Evolutionary conservation across 2,888 invertebrate species (phyloP), one percentile per base, ranked within the genome.

Genomic region (Diplolepis rosae): DNA sequence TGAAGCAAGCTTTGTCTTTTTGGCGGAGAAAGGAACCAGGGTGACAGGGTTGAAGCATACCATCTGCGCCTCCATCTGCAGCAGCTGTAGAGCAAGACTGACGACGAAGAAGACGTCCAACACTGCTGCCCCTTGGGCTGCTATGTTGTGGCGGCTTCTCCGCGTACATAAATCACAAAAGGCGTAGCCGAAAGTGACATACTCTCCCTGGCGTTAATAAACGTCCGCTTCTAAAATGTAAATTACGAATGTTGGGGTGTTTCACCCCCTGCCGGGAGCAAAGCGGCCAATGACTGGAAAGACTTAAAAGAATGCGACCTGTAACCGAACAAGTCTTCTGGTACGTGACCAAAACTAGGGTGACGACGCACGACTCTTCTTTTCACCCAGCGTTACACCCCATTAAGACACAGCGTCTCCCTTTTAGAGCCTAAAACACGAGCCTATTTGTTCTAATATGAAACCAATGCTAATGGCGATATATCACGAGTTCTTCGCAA

Each of bases 381-480:
- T 68, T 42, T 22, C 66, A 61, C 70, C 52, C 48, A n/a, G 56
- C 65, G 48, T 61, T 54, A 50, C 68, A 65, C 69, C 67, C 30
- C 51, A 56, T 56, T 56, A 56, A 50, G 56, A 56, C 56, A 6
- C 9, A 9, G 56, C 22, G 22, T 56, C 56, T 56, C 56, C 56
- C 56, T 39, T 30, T 70, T 56, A 54, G 15, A 28, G 28, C 65
- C 24, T 72, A 78, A 82, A 83, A 80, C 80, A 76, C 77, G 77
- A 73, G 76, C 75, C 82, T 83, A 82, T 81, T 85, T 84, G 84
- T 83, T 86, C 82, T 83, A 83, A 84, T 84, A 84, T 73, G 83
- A 82, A 86, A 84, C 81, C 83, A 78, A 85, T 85, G 83, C 77
- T 84, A 84, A 86, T 83, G 83, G 80, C 82, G 79, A 84, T 87